Conservation (phyloP, 2,113 vertebrate genomes). For the Struthidea cinerea region DNA sequence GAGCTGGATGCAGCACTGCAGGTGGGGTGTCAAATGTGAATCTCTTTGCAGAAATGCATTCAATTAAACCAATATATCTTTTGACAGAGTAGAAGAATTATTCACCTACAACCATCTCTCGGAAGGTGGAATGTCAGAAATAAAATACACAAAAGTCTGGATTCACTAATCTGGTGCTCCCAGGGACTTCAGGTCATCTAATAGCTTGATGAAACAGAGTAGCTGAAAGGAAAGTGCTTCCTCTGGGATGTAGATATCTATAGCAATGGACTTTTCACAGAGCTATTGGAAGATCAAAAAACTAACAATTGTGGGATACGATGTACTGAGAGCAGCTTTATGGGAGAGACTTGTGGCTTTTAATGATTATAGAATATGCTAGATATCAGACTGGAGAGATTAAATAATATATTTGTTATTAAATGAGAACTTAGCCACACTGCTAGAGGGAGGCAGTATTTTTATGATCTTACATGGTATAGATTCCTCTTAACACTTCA, state of each 20-base stretch:
- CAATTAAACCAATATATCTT: constrained; percentile 18
- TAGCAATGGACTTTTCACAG: not conserved
- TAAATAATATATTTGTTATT: not conserved
- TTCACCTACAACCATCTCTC: not conserved
- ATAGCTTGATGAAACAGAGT: constrained; percentile 27
- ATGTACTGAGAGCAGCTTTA: not conserved
- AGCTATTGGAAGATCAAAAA: not conserved
- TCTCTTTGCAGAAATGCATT: not conserved
- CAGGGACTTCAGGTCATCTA: constrained; percentile 21
- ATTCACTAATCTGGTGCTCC: constrained; percentile 5
- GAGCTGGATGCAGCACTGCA: not conserved
- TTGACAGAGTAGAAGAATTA: not conserved
- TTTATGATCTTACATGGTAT: not conserved
- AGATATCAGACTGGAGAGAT: not conserved
- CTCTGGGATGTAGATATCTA: not conserved
- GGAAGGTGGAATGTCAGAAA: not conserved
- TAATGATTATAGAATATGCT: not conserved
- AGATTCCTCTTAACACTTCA: not conserved
- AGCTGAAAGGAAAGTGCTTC: not conserved
- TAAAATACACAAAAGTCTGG: not conserved
- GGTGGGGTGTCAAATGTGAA: not conserved
- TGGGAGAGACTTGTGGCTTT: not conserved
- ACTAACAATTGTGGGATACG: not conserved
- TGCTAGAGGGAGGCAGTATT: not conserved
- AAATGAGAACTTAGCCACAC: not conserved